Evolutionary conservation across 2,113 vertebrate genomes (phyloP), one percentile per base, ranked within the genome.

Genomic region (Nothobranchius kuhntae): DNA sequence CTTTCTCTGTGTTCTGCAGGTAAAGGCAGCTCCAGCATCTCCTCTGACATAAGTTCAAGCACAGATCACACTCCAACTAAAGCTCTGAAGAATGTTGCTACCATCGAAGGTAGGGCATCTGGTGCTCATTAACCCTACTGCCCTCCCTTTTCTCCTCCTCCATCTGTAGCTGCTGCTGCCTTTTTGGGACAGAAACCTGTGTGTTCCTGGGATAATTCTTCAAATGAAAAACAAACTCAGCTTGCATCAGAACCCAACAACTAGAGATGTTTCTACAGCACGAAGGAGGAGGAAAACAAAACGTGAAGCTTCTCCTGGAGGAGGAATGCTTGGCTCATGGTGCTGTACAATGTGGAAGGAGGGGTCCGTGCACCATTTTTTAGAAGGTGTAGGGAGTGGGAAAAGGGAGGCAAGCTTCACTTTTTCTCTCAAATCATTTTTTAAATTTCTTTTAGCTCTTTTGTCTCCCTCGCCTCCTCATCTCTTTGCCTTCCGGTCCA

Each of bases 1-100:
- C 47, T 47, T 71, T 68, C 76, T 53, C 57, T 77, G 51, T 65
- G 52, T 51, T 84, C 68, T 51, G 58, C 85, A 99, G 98, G 96
- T 94, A 99, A 99, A 95, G 96, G 96, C 89, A 98, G 98, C 93
- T 99, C 97, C 92, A 99, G 98, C 95, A 95, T 99, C 94, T 99
- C 97, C 90, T 99, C 98, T 87, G 98, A 99, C 94, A 94, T 99
- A 93, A 99, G 98, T 92, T 99, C 98, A 77, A 95, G 96, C 92
- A 99, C 97, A 35, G 98, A 99, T 95, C 96, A 96, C 88, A 98
- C 97, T 6, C 95, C 96, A 24, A 98, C 95, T 78, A 97, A 96
- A 95, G 94, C 95, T 86, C 95, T 93, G 80, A 98, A 95, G 92
- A 99, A 99, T 99, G 97, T 92, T 84, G 94, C 96, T 91, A 95